phyloP scores from a whole-genome alignment of 2,797 vertebrate genomes.

The Malacoraja senta region DNA sequence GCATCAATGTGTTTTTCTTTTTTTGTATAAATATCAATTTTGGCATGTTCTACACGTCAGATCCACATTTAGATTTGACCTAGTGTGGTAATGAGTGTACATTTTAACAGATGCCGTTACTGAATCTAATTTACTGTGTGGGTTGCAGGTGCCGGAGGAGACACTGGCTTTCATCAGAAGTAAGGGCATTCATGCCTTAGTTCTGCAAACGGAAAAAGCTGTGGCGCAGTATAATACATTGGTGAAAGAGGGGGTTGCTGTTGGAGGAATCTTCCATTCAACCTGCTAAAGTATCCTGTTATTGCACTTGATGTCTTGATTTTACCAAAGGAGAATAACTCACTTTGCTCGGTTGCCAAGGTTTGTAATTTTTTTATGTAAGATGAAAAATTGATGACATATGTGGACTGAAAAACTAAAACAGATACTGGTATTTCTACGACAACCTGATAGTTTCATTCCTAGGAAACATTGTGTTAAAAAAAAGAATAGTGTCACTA shows the following conservation, averaged over 20 bases:
- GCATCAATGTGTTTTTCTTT: background rate
- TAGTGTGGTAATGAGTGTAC: background rate
- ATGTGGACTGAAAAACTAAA: background rate
- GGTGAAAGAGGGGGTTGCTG: conserved; percentile 10
- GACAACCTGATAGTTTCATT: no score
- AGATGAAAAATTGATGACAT: background rate
- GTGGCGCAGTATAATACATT: conserved; percentile 8
- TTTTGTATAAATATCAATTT: background rate
- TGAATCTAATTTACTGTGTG: background rate
- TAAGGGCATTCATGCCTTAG: background rate
- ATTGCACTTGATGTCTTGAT: background rate
- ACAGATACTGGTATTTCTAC: background rate
- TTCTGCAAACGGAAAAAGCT: conserved; percentile 11
- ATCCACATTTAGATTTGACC: background rate
- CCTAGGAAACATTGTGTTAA: no score
- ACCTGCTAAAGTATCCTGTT: background rate
- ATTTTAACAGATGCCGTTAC: background rate
- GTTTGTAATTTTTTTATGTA: background rate
- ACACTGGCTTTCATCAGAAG: conserved; percentile 25
- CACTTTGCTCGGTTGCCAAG: background rate
- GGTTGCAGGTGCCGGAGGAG: conserved; percentile 9
- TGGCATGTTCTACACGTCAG: background rate
- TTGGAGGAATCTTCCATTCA: conserved; percentile 26
- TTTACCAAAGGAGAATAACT: background rate
- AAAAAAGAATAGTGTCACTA: no score